These are phyloP conservation scores for Erpetoichthys calabaricus DNA, from an alignment of 2,797 vertebrate species.

Conservation along the genomic window DNA sequence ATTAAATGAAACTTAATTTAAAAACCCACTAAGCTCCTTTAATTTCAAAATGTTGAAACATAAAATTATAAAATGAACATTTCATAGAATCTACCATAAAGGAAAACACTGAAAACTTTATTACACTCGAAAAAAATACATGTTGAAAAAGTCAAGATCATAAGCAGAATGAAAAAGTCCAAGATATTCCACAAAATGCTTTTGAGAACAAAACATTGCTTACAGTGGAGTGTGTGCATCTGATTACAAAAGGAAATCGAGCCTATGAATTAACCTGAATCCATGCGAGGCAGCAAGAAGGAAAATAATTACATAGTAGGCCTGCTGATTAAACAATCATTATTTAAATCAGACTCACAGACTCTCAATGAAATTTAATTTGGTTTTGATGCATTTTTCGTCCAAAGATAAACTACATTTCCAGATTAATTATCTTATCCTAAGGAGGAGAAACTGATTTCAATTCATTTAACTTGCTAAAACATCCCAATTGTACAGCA, in stretches of 20 bases:
- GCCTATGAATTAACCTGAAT: constrained; percentile 42
- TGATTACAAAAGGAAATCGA: constrained; percentile 47
- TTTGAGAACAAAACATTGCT: constrained; percentile 18
- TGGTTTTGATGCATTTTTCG: constrained; percentile 41
- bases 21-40: no score
- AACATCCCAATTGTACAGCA: constrained; percentile 23
- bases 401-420: constrained; percentile 51
- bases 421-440: constrained; percentile 53
- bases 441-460: constrained; percentile 46
- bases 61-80: no score
- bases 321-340: constrained; percentile 53
- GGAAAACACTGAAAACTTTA: no score
- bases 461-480: constrained; percentile 28
- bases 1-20: no score
- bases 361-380: constrained; percentile 38
- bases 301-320: constrained; percentile 50
- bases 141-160: no score
- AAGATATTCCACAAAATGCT: background rate
- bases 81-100: no score
- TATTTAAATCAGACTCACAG: constrained; percentile 50
- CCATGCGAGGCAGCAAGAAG: constrained; percentile 48
- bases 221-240: constrained; percentile 22
- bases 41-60: no score
- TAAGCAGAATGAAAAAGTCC: background rate
- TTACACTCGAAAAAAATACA: no score